Conservation (phyloP, 2,888 invertebrate genomes). For the Sminthurinus aureus region DNA sequence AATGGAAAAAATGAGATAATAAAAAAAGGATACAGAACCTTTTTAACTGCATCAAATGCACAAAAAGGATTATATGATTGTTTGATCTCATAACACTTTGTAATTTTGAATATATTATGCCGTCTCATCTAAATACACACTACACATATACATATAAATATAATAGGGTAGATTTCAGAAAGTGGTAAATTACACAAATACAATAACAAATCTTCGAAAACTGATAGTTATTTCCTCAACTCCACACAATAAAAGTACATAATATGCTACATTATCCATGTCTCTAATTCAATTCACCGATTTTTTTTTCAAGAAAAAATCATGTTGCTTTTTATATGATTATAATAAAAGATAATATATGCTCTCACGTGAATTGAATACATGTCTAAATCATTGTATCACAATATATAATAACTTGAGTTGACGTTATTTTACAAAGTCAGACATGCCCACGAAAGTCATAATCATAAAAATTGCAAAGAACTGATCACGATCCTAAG, state of each 20-base stretch:
- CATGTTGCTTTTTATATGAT: not conserved
- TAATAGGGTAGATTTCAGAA: too few relatives aligned
- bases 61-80: not conserved
- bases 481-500: slow-evolving; percentile 6
- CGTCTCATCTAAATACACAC: too few relatives aligned
- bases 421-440: not conserved
- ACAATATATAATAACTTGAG: not conserved
- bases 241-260: too few relatives aligned
- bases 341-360: not conserved
- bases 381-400: not conserved
- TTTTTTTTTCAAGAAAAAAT: not conserved
- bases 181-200: too few relatives aligned
- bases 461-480: slow-evolving; percentile 1
- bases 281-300: not conserved
- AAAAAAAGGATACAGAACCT: too few relatives aligned
- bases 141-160: too few relatives aligned
- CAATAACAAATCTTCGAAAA: too few relatives aligned
- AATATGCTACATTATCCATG: not conserved
- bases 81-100: slow-evolving; percentile 15
- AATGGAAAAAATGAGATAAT: too few relatives aligned
- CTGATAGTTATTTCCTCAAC: too few relatives aligned
- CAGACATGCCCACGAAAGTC: not conserved
- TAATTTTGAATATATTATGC: too few relatives aligned
- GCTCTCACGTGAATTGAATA: not conserved
- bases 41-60: too few relatives aligned